Evolutionary conservation across 2,797 vertebrate species (phyloP), one percentile per base, ranked within the genome.

Genomic region (Leontocebus nigricollis): DNA sequence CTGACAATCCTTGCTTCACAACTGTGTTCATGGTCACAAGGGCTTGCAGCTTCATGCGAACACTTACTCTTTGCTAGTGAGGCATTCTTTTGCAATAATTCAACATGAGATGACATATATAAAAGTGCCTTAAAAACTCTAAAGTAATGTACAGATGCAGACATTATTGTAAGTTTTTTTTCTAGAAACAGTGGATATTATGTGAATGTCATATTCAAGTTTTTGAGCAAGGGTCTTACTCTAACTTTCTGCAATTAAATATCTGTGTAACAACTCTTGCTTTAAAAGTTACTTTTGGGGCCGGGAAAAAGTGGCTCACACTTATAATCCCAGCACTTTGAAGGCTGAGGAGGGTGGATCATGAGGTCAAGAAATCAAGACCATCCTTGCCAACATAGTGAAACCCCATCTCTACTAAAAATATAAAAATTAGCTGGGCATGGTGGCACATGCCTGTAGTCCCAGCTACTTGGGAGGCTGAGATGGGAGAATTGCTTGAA

Each of bases 181-280:
- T 59, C 48, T 84, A 84, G 33, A 57, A 72, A 79, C 77, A 84
- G 46, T 82, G 36, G 39, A 19, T 72, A 79, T 11, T 85, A 27
- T 57, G 20, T 87, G 52, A 85, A 6, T 87, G 20, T 70, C 19
- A 59, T 72, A 77, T 93, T 93, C 77, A 83, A 55, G 30, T 88
- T 83, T 67, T 84, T 79, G 91, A 88, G 50, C 17, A 46, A 87
- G 39, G 39, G 30, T 14, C 55, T 90, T 44, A 50, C 19, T 52
- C n/a, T 88, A 73, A 80, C 36, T 87, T 93, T 95, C 67, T 61
- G n/a, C 27, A 76, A 19, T 90, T 41, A 36, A 93, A 82, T 93
- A 61, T 19, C 72, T 26, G 14, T 82, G 14, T 61, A 55, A 90
- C 11, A 55, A 33, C 15, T 83, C 87, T 93, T 90, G 9, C n/a